Base-by-base conservation (phyloP, 2,888 invertebrate species). In the Drosophila glabriapex region DNA sequence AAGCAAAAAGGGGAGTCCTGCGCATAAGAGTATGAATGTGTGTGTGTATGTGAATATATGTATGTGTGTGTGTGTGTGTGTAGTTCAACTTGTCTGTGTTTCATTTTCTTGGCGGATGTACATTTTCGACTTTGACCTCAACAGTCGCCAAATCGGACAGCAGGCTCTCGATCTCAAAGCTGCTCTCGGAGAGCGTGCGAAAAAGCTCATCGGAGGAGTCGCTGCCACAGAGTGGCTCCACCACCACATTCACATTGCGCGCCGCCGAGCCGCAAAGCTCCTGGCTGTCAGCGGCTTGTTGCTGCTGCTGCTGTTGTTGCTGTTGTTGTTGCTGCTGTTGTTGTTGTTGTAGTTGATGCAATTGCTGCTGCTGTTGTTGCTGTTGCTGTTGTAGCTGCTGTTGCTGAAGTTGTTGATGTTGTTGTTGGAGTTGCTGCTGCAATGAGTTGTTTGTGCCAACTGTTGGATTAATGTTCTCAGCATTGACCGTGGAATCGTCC, bases 151-250 rank as follows among this genome's bases (percentile, higher is more conserved):
- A 94, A 93, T 97, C 97, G 72, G 96, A 96, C 86, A 97, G 95
- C 91, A 97, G 95, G 82, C 96, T 96, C 91, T 98, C 98, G 84
- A 98, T 95, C 93, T 98, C 97, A 91, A 98, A 97, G 71, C 97
- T 96, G 63, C 97, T 96, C 89, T 97, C 97, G 41, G 96, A 96
- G 52, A 97, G 94, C 92, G 97, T 97, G 85, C 97, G 97, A 90
- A 97, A 95, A 73, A 97, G 95, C 85, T 97, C 97, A 80, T 97
- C 97, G 59, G 96, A 96, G 35, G 93, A 92, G 91, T 97, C 96
- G 60, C 94, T 94, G 61, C 94, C 95, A 62, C 93, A 93, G 35
- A 94, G 87, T 4, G 93, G 93, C 76, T 94, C 93, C 75, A 94
- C 92, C 68, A 88, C 91, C 61, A 90, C 89, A 79, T 91, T 92